A percentile compares a stretch with the other conserved stretches of the same genome.
These are phyloP conservation scores for Melanerpes formicivorus DNA, from an alignment of 2,113 vertebrate genomes.

Conservation along the genomic window DNA sequence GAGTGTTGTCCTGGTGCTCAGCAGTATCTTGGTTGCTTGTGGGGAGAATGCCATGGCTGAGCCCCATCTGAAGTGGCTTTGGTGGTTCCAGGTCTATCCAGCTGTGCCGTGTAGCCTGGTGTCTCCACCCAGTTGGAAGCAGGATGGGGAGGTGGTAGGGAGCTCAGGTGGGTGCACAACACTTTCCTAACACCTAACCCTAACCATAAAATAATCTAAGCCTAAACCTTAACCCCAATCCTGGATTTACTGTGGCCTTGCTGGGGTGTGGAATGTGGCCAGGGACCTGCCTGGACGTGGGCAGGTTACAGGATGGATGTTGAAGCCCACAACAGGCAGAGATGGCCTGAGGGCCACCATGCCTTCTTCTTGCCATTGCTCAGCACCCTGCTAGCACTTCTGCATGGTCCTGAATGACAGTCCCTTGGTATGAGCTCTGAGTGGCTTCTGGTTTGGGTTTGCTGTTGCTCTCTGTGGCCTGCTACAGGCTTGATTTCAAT, in stretches of 20 bases:
- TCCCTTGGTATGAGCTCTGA: neutral
- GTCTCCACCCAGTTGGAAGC: neutral
- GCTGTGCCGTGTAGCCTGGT: rapidly evolving
- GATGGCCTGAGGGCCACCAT: neutral
- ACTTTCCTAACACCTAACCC: neutral
- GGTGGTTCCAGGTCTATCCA: rapidly evolving
- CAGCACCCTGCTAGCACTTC: neutral
- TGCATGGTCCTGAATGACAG: rapidly evolving
- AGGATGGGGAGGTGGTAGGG: neutral
- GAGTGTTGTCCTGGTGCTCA: neutral
- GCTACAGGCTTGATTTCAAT: neutral
- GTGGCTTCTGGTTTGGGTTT: neutral
- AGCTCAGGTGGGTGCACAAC: neutral
- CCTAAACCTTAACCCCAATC: too few species aligned
- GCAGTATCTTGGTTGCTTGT: neutral
- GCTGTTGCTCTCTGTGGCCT: neutral
- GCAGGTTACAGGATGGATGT: neutral
- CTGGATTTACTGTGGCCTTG: neutral
- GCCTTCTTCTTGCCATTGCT: neutral
- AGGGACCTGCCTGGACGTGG: neutral
- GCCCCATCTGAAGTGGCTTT: neutral
- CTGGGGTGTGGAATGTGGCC: neutral
- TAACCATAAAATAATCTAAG: too few species aligned
- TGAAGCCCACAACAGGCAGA: neutral
- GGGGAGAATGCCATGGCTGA: neutral